Evolutionary conservation across 2,888 invertebrate genomes (phyloP).

Genomic region (Euzetes globulus): DNA sequence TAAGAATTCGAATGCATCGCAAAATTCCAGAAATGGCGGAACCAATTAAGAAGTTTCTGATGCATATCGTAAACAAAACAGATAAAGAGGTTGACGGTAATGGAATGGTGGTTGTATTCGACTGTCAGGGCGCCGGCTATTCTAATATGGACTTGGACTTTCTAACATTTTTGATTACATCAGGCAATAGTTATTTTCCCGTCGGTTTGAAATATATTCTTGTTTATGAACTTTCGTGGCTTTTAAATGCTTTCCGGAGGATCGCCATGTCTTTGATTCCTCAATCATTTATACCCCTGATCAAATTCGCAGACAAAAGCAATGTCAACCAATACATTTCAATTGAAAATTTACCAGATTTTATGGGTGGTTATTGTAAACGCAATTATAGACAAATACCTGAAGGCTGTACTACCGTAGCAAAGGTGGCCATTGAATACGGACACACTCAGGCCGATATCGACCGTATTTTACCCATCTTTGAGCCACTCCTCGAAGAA

Average conservation of each 20-base stretch:
- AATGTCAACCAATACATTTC: slow-evolving; percentile 32
- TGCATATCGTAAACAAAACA: slow-evolving; percentile 35
- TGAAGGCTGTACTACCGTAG: slow-evolving; percentile 12
- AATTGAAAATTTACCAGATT: slow-evolving; percentile 35
- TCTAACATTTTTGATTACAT: slow-evolving; percentile 30
- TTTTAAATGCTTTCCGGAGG: slow-evolving; percentile 34
- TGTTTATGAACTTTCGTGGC: slow-evolving; percentile 37
- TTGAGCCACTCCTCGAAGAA: slow-evolving; percentile 33
- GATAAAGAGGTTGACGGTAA: slow-evolving; percentile 32
- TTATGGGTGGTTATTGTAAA: slow-evolving; percentile 35
- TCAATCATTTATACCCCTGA: slow-evolving; percentile 2
- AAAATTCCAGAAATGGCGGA: slow-evolving; percentile 34
- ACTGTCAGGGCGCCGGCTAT: slow-evolving; percentile 34
- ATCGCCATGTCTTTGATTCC: slow-evolving; percentile 33
- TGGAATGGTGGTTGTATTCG: slow-evolving; percentile 34
- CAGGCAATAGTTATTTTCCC: slow-evolving; percentile 31
- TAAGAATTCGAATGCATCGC: slow-evolving; percentile 32
- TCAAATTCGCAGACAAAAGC: slow-evolving; percentile 33
- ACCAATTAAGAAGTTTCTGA: slow-evolving; percentile 31
- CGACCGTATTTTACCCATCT: slow-evolving; percentile 21
- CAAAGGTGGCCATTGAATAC: slow-evolving; percentile 17
- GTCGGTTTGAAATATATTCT: slow-evolving; percentile 34
- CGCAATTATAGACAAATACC: slow-evolving; percentile 36
- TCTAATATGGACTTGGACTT: slow-evolving; percentile 34
- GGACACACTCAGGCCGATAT: slow-evolving; percentile 28